Evolutionary conservation across 2,113 vertebrate genomes (phyloP).

Genomic region (Labrus mixtus): DNA sequence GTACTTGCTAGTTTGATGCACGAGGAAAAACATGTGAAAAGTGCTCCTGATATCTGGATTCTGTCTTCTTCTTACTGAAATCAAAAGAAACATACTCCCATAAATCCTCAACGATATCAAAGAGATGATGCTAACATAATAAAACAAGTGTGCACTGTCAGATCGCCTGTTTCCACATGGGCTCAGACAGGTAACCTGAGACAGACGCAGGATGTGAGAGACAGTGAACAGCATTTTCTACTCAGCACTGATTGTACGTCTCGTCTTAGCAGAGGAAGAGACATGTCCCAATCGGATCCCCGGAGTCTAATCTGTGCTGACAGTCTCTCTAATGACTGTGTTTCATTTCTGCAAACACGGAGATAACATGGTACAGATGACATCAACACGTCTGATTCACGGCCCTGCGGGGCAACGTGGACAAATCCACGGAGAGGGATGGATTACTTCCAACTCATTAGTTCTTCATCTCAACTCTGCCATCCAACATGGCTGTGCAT

Average conservation of each 20-base stretch:
- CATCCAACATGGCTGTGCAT: background rate
- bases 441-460: slow-evolving; percentile 31
- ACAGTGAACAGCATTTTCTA: slow-evolving; percentile 40
- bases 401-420: background rate
- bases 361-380: slow-evolving; percentile 19
- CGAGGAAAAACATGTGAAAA: too few species aligned
- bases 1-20: too few species aligned
- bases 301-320: slow-evolving; percentile 56
- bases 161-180: background rate
- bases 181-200: slow-evolving; percentile 39
- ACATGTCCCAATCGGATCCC: slow-evolving; percentile 52
- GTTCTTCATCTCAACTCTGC: background rate
- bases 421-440: slow-evolving; percentile 25
- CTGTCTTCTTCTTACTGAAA: background rate
- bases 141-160: background rate
- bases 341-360: slow-evolving; percentile 42
- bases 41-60: background rate
- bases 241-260: slow-evolving; percentile 34
- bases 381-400: slow-evolving; percentile 9
- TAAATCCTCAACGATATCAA: too few species aligned
- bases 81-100: background rate
- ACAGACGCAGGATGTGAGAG: slow-evolving; percentile 36
- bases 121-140: background rate
- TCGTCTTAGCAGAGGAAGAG: slow-evolving; percentile 44
- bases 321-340: slow-evolving; percentile 37